A percentile compares a stretch with the other conserved stretches of the same genome.
These are phyloP conservation scores for Sialis fuliginosa DNA, from an alignment of 2,888 invertebrate species.

Conservation along the genomic window DNA sequence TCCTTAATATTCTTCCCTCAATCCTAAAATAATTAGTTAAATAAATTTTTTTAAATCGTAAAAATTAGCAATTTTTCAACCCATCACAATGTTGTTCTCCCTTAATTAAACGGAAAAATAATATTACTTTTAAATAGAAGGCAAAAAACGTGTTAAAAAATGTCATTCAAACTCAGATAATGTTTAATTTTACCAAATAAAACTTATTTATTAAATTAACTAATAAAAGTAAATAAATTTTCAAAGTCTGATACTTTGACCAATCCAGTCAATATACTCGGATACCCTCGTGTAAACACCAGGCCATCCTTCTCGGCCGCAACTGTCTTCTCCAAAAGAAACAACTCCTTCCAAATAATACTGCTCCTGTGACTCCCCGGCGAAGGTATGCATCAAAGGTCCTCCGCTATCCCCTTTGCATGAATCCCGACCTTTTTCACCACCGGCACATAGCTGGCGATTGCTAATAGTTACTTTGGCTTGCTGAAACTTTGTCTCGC, in stretches of 20 bases:
- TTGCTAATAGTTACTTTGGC: slow-evolving; percentile 27
- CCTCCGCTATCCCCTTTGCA: slow-evolving; percentile 8
- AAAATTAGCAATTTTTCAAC: too few relatives aligned
- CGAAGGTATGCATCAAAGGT: slow-evolving; percentile 13
- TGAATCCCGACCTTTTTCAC: slow-evolving; percentile 10
- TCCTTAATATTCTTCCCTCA: too few relatives aligned
- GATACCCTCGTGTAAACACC: slow-evolving; percentile 44
- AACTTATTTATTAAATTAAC: too few relatives aligned
- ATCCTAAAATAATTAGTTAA: too few relatives aligned
- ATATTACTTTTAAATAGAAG: too few relatives aligned
- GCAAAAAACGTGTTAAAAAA: too few relatives aligned
- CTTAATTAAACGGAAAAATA: too few relatives aligned
- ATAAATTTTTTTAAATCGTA: too few relatives aligned
- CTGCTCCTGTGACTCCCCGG: slow-evolving; percentile 17
- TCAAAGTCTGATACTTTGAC: slow-evolving; percentile 6
- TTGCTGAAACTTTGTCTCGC: slow-evolving; percentile 22
- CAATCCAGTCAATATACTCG: slow-evolving; percentile 39
- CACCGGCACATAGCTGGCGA: slow-evolving; percentile 23
- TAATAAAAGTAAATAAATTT: background rate
- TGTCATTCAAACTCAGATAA: too few relatives aligned
- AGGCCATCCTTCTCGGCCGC: slow-evolving; percentile 33
- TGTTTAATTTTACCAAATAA: too few relatives aligned
- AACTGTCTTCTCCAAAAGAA: slow-evolving; percentile 37
- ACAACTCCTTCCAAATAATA: slow-evolving; percentile 41
- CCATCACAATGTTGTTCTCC: too few relatives aligned